These are phyloP conservation scores for Auanema freiburgensis DNA, from an alignment of 2,888 invertebrate species.

Conservation along the genomic window DNA sequence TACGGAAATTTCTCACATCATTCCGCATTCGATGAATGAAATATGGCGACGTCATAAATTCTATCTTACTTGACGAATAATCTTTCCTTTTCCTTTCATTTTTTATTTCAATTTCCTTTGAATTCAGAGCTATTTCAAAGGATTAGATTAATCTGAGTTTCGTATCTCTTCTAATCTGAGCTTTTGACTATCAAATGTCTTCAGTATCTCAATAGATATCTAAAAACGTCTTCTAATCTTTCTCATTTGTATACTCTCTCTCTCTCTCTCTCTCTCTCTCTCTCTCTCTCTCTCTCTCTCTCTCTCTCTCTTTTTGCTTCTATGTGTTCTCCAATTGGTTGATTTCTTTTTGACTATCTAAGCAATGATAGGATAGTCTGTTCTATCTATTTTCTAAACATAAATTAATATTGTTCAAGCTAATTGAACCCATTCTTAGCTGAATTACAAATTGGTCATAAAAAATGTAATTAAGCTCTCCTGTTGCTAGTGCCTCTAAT, in stretches of 20 bases:
- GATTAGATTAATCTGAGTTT: background rate
- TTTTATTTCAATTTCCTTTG: background rate
- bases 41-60: too few species aligned
- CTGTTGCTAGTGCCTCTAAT: too few species aligned
- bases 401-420: too few species aligned
- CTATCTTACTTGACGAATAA: too few species aligned
- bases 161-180: background rate
- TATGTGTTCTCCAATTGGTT: too few species aligned
- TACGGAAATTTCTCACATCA: too few species aligned
- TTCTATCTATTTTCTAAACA: background rate
- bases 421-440: too few species aligned
- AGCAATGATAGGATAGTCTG: background rate
- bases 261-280: slow-evolving; percentile 6
- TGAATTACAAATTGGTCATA: too few species aligned
- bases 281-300: background rate
- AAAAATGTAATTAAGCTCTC: too few species aligned
- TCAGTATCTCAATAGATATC: background rate
- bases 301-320: slow-evolving; percentile 4
- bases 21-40: too few species aligned
- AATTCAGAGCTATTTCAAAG: background rate
- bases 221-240: background rate
- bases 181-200: background rate
- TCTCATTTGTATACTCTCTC: background rate
- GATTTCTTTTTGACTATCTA: background rate
- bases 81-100: too few species aligned